Evolutionary conservation across 2,888 invertebrate genomes (phyloP), one percentile per base, ranked within the genome.

Genomic region (Chrysodeixis includens): DNA sequence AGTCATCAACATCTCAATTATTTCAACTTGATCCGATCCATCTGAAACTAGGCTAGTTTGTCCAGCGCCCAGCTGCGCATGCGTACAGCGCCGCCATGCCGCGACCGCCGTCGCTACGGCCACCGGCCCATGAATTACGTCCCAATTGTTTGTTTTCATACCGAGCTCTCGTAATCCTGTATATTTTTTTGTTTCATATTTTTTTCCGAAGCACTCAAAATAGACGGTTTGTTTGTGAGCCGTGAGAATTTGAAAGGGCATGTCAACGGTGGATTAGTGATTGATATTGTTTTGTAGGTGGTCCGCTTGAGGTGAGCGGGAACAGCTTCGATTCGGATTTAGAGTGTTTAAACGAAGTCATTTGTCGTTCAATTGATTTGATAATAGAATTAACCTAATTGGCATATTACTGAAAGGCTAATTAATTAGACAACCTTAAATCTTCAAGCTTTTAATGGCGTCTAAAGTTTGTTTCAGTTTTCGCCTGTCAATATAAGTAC

Each of bases 231-330:
- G 85, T 88, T 89, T 89, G 84, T 83, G 85, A 82, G 79, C 88
- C 92, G 92, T 92, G 92, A 92, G 92, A 93, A 90, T 89, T 88
- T 86, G 83, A 87, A 87, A 85, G 85, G 86, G 87, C 86, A 86
- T 87, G 90, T 89, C 89, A 85, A 83, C 84, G 78, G 80, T 83
- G 82, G 70, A 75, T 81, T 79, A 81, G 75, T 84, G 81, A 86
- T 74, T 78, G 78, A 84, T 83, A 71, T 80, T 82, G 70, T 76
- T 69, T 69, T 71, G 79, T 83, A 83, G 84, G 85, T 86, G 85
- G 85, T 84, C 84, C 63, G 59, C 75, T 70, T 78, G 51, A 71
- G 40, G 22, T 56, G 62, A 18, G 57, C 7, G 16, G 57, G 61
- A 30, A 63, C 59, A 59, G 56, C 53, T 65, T 52, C 9, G 18